These are phyloP conservation scores for Trichoplusia ni DNA, from an alignment of 1,140 invertebrate genomes.

Conservation along the genomic window DNA sequence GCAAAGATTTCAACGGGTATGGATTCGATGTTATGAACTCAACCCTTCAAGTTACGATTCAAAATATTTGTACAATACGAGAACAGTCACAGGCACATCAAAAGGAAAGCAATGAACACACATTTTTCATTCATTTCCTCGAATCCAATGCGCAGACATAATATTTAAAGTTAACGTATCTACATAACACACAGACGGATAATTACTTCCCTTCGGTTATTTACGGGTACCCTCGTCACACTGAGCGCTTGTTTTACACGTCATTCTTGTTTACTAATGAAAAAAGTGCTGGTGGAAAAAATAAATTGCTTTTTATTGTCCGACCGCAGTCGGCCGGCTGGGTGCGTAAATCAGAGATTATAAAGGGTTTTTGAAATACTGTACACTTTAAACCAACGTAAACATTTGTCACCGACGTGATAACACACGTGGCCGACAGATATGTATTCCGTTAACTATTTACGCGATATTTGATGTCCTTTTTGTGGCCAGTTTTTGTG, in stretches of 20 bases:
- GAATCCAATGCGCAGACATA: constrained; percentile 11
- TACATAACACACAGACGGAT: constrained; percentile 49
- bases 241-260: constrained; percentile 69
- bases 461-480: neutral
- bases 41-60: neutral
- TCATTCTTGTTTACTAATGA: constrained; percentile 74
- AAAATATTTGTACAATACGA: neutral
- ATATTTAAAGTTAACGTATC: constrained; percentile 27
- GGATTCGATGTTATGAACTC: no score
- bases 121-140: constrained; percentile 1
- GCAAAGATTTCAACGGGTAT: no score
- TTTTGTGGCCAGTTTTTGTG: neutral
- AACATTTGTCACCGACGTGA: constrained; percentile 48
- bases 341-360: constrained; percentile 67
- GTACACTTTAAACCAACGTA: constrained; percentile 47
- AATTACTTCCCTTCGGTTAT: constrained; percentile 71
- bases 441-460: constrained; percentile 27
- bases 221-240: constrained; percentile 72
- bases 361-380: constrained; percentile 52
- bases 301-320: constrained; percentile 73
- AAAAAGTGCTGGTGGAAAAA: constrained; percentile 66
- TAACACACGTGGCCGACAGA: constrained; percentile 35
- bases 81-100: neutral
- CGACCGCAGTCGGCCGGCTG: constrained; percentile 46
- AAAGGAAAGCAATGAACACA: constrained; percentile 5